Evolutionary conservation across 2,113 vertebrate genomes (phyloP), one percentile per base, ranked within the genome.

Genomic region (Tretioscincus oriximinensis): DNA sequence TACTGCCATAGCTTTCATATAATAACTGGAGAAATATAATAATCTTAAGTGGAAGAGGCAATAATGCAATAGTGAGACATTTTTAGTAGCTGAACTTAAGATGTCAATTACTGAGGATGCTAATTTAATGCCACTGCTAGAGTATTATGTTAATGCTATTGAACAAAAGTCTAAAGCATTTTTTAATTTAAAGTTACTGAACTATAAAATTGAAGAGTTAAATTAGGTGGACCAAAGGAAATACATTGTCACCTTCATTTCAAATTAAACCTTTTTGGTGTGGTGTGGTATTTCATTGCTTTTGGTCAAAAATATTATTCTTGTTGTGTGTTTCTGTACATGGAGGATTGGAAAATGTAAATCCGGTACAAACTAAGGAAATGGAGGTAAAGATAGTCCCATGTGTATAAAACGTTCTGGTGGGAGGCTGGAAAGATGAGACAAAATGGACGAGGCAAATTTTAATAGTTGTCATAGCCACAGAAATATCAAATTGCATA

Each of bases 131-230:
- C 66, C 64, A 26, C 73, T 77, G 84, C 87, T 90, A 90, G 78
- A 74, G 90, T 90, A 90, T 93, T 90, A 90, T 92, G 90, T 90
- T 90, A 92, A 91, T 88, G 22, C 74, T 92, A 87, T 86, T 92
- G 86, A 92, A 89, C 89, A 89, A 93, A 92, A 90, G 65, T 77
- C 80, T 90, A 76, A 90, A 90, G 70, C 91, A 92, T 86, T 90
- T 92, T 91, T 92, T 88, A 93, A 92, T 92, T 92, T 90, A 91
- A 90, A 90, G 90, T 84, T 92, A 90, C 86, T 90, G 90, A 92
- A 83, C 88, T 92, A 92, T 92, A 93, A 91, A 91, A 92, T 90
- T 89, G 86, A 91, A 90, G 87, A 88, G 89, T 93, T 92, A 91
- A 87, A 85, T 69, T 89, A 90, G 86, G 81, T 87, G 83, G 87